Conservation (phyloP, 2,113 vertebrate species). For the Micronycteris hirsuta region DNA sequence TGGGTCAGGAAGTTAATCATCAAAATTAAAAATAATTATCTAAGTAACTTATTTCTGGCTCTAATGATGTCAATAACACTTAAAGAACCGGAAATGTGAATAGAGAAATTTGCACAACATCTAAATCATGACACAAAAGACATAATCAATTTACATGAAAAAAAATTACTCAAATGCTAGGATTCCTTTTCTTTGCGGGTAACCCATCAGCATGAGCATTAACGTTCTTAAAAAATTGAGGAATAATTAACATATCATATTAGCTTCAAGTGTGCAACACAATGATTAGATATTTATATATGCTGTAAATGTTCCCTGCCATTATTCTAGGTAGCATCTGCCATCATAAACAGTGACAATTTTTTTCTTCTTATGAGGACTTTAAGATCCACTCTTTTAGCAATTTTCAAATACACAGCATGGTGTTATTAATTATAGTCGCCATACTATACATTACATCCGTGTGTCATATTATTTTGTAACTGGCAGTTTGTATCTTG, state of each 20-base stretch:
- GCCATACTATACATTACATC: neutral
- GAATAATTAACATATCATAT: neutral
- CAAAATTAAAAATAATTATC: neutral
- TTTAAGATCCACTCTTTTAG: neutral
- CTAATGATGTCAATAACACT: neutral
- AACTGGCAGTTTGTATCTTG: neutral
- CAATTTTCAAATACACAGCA: neutral
- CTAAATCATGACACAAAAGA: neutral
- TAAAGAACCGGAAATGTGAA: neutral
- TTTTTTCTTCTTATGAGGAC: neutral
- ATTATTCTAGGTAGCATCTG: neutral
- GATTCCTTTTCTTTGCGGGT: neutral
- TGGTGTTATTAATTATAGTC: neutral
- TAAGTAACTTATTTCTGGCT: neutral
- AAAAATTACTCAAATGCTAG: neutral
- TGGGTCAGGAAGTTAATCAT: neutral
- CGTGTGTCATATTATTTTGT: neutral
- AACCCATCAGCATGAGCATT: neutral
- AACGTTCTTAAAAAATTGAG: neutral
- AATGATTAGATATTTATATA: neutral
- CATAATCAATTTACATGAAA: neutral
- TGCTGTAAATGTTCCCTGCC: neutral
- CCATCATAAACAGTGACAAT: neutral
- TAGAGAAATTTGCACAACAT: neutral
- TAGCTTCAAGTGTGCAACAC: neutral